These are phyloP conservation scores for Cyclophora albipunctata DNA, from an alignment of 2,888 invertebrate genomes.

Conservation along the genomic window DNA sequence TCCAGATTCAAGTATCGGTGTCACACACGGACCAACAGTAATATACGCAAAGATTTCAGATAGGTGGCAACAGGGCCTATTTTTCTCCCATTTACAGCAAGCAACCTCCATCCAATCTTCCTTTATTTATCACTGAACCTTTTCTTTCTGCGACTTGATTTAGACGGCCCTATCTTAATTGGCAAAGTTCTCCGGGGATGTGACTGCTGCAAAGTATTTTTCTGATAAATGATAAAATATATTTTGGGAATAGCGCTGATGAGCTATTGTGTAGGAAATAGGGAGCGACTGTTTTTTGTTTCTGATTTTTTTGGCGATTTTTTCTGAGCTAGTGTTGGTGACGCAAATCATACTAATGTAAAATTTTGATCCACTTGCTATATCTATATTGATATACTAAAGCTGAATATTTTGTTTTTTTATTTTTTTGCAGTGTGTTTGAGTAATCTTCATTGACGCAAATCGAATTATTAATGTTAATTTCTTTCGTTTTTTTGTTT, in stretches of 20 bases:
- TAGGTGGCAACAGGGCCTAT: conserved; percentile 51
- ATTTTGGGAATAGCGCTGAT: background rate
- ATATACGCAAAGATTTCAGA: conserved; percentile 49
- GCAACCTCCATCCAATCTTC: conserved; percentile 43
- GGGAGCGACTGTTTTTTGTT: background rate
- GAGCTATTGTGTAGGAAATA: background rate
- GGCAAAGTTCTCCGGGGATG: conserved; percentile 46
- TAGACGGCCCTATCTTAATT: conserved; percentile 62
- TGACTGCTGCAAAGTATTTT: conserved; percentile 34
- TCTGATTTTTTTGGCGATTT: background rate
- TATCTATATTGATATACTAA: too few species aligned
- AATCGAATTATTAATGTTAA: too few species aligned
- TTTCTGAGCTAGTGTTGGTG: background rate
- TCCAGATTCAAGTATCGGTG: conserved; percentile 15
- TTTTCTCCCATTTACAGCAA: conserved; percentile 57
- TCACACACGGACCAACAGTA: conserved; percentile 20
- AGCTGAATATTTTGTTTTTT: too few species aligned
- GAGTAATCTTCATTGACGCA: too few species aligned
- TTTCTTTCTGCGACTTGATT: conserved; percentile 60
- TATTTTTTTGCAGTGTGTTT: too few species aligned
- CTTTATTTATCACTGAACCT: conserved; percentile 58
- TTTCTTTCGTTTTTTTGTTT: too few species aligned
- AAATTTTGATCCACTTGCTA: too few species aligned
- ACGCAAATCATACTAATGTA: too few species aligned
- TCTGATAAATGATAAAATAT: conserved; percentile 16